Base-by-base conservation (phyloP, 37 sponge, comb jelly and placozoan species). In the Beroe forskalii region DNA sequence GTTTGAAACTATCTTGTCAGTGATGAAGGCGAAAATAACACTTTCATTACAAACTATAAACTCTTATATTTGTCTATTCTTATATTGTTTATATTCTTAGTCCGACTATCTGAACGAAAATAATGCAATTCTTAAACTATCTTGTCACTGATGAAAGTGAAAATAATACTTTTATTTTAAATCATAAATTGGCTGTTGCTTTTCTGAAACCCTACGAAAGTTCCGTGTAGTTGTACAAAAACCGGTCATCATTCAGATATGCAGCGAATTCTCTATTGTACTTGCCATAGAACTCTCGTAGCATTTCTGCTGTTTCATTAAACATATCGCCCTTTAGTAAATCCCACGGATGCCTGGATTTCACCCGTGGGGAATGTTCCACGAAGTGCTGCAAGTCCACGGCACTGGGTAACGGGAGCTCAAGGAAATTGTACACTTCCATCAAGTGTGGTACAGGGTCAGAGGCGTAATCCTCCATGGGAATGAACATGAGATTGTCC, bases 211-310 rank as follows among this genome's bases (percentile, higher is more conserved):
- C n/a, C n/a, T n/a, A n/a, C n/a, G n/a, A n/a, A n/a, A n/a, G n/a
- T n/a, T n/a, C n/a, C n/a, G n/a, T n/a, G 25, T 63, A 63, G 24
- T 63, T 63, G 66, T 63, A 63, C 66, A 63, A 63, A 19, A 63
- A 63, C 66, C 66, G 9, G 66, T 24, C 25, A 20, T 63, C 66
- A 28, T 63, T 3, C 20, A 63, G 66, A 63, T 63, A 63, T 63
- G 28, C 2, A 63, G 66, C 9, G 25, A 63, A 30, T 6, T 63
- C 66, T 30, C 66, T 63, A 20, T 72, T 72, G 35, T 72, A 72
- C 4, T 35, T 35, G 12, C 40, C 40, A 33, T 72, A 72, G 30
- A 72, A 72, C 38, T 72, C 39, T 30, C 30, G 37, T 39, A 72
- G 35, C 2, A 30, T 8, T 39, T 38, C 19, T 39, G 28, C 30